These are phyloP conservation scores for Drosophila anomelani DNA, from an alignment of 2,888 invertebrate species.

Conservation along the genomic window DNA sequence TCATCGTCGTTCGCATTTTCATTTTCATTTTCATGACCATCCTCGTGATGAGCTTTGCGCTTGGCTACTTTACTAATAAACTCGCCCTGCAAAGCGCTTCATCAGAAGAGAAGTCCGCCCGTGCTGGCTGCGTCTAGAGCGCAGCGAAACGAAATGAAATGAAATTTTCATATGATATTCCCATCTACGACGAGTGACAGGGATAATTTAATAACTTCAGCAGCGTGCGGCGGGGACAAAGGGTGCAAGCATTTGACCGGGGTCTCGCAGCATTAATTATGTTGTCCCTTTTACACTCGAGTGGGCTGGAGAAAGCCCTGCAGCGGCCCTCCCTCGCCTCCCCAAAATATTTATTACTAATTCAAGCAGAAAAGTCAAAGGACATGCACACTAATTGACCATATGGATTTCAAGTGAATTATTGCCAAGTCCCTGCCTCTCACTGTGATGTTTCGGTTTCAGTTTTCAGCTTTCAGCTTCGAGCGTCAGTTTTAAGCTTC, in stretches of 20 bases:
- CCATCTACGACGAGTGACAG: conserved; percentile 72
- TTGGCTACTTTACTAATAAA: conserved; percentile 79
- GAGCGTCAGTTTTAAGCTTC: conserved; percentile 7
- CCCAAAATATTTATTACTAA: conserved; percentile 69
- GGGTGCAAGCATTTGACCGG: conserved; percentile 24
- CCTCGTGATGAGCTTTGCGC: conserved; percentile 62
- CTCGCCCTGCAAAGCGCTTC: conserved; percentile 54
- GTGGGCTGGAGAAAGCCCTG: conserved; percentile 25
- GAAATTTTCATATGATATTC: conserved; percentile 79
- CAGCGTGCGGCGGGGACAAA: conserved; percentile 51
- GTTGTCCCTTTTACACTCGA: conserved; percentile 75
- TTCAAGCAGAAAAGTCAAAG: conserved; percentile 76
- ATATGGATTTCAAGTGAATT: conserved; percentile 71
- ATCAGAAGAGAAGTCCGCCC: conserved; percentile 35
- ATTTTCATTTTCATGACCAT: conserved; percentile 31
- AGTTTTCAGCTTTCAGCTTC: conserved; percentile 1
- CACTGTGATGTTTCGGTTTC: conserved; percentile 12
- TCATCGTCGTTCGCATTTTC: conserved; percentile 11
- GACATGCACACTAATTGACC: conserved; percentile 76
- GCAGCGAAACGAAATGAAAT: conserved; percentile 76
- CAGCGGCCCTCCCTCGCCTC: neutral
- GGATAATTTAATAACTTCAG: conserved; percentile 77
- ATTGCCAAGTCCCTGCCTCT: conserved; percentile 33
- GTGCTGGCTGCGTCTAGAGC: conserved; percentile 55
- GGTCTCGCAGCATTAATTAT: conserved; percentile 72